Evolutionary conservation across 2,113 vertebrate species (phyloP).

Genomic region (Phaetusa simplex): DNA sequence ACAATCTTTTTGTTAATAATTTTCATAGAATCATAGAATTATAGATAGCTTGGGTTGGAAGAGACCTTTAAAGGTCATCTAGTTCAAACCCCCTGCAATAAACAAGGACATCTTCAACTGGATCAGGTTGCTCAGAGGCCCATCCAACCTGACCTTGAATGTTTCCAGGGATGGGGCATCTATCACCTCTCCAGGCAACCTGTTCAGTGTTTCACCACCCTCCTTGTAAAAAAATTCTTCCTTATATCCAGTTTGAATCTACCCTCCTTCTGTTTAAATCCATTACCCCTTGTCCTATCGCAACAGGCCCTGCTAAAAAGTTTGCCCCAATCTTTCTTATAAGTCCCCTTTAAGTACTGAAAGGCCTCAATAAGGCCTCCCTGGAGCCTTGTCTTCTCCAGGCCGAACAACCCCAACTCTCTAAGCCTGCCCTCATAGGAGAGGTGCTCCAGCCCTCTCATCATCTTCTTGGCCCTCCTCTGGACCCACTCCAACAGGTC

Average conservation of each 20-base stretch:
- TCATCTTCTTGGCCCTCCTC: neutral
- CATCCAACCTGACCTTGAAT: neutral
- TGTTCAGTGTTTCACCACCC: neutral
- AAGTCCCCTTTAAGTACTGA: neutral
- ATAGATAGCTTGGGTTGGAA: neutral
- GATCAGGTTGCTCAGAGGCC: neutral
- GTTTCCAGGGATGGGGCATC: neutral
- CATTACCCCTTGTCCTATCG: neutral
- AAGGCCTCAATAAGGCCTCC: neutral
- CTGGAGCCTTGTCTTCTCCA: neutral
- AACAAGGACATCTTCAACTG: neutral
- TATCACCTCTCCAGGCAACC: neutral
- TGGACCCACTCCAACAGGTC: neutral
- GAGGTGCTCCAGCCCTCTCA: neutral
- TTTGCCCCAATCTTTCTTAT: neutral
- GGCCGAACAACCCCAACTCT: neutral
- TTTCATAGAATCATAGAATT: neutral
- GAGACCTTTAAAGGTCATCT: neutral
- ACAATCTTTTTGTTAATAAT: neutral
- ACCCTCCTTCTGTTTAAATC: neutral
- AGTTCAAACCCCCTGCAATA: neutral
- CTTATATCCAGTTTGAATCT: neutral
- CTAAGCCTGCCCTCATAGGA: neutral
- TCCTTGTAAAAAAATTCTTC: neutral
- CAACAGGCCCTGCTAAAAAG: neutral